A percentile compares a stretch with the other conserved stretches of the same genome.
Evolutionary conservation across 2,888 invertebrate genomes (phyloP).

Genomic region (Agrotis clavis): DNA sequence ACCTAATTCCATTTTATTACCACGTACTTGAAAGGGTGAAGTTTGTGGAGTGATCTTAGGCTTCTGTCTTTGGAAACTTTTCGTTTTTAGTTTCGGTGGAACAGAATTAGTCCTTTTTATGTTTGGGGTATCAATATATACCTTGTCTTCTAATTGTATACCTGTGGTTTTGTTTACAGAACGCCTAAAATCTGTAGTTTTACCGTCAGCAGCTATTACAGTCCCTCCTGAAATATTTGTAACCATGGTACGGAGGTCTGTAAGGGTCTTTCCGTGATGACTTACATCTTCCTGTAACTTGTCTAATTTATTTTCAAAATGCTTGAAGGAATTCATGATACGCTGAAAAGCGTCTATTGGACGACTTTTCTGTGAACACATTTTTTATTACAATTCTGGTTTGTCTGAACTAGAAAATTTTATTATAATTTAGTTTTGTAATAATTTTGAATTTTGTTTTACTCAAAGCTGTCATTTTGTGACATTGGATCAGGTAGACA

Average conservation of each 20-base stretch:
- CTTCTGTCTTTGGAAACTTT: constrained; percentile 66
- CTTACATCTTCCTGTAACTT: constrained; percentile 81
- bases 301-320: constrained; percentile 82
- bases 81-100: constrained; percentile 68
- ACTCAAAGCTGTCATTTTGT: constrained; percentile 32
- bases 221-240: constrained; percentile 71
- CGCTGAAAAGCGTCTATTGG: constrained; percentile 73
- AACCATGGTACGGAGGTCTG: constrained; percentile 77
- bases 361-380: constrained; percentile 69
- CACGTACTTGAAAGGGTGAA: constrained; percentile 45
- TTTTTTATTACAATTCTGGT: constrained; percentile 33
- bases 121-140: constrained; percentile 55
- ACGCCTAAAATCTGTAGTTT: constrained; percentile 59
- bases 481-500: constrained; percentile 11
- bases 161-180: constrained; percentile 66
- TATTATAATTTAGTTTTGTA: not conserved
- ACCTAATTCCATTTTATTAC: constrained; percentile 50
- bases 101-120: constrained; percentile 65
- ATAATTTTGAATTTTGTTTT: constrained; percentile 49
- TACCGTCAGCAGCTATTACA: constrained; percentile 62
- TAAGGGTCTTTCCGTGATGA: constrained; percentile 77
- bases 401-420: constrained; percentile 54
- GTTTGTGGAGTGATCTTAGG: constrained; percentile 42
- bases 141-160: constrained; percentile 68
- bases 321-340: constrained; percentile 75